These are phyloP conservation scores for Axea sp. DNA, from an alignment of 2,888 invertebrate genomes.

Conservation along the genomic window DNA sequence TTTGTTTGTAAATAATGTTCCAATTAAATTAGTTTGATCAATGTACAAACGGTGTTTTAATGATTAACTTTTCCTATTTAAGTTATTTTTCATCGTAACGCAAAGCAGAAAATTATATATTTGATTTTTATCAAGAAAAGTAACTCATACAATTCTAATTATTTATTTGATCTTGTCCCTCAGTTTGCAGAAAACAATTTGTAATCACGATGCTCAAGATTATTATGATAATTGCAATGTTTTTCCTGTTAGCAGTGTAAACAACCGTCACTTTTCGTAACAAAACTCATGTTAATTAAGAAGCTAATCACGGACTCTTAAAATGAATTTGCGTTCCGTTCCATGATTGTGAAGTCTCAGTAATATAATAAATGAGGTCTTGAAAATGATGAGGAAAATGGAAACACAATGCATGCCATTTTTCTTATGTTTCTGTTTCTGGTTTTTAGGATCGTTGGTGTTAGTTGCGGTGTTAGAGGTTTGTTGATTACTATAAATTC, in stretches of 20 bases:
- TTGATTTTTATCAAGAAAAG: not conserved
- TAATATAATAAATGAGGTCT: slow-evolving; percentile 7
- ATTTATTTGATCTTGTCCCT: slow-evolving; percentile 5
- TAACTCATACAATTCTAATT: not conserved
- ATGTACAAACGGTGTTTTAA: too few species aligned
- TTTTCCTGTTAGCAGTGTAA: slow-evolving; percentile 10
- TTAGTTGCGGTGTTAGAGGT: too few species aligned
- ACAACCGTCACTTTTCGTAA: slow-evolving; percentile 21
- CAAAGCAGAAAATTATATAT: too few species aligned
- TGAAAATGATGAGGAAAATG: not conserved
- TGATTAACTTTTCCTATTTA: too few species aligned
- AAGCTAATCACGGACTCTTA: slow-evolving; percentile 13
- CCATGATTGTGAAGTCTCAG: not conserved
- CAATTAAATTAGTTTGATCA: too few species aligned
- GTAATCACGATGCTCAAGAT: slow-evolving; percentile 28
- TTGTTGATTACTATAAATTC: not conserved
- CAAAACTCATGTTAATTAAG: slow-evolving; percentile 22
- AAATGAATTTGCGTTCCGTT: slow-evolving; percentile 16
- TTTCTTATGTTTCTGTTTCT: not conserved
- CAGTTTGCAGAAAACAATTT: not conserved
- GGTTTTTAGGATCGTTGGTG: not conserved
- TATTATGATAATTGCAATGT: slow-evolving; percentile 29
- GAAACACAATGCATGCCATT: not conserved
- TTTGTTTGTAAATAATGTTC: too few species aligned
- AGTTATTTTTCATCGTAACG: too few species aligned